Conservation (phyloP, 2,888 invertebrate genomes). For the Platycheirus albimanus region DNA sequence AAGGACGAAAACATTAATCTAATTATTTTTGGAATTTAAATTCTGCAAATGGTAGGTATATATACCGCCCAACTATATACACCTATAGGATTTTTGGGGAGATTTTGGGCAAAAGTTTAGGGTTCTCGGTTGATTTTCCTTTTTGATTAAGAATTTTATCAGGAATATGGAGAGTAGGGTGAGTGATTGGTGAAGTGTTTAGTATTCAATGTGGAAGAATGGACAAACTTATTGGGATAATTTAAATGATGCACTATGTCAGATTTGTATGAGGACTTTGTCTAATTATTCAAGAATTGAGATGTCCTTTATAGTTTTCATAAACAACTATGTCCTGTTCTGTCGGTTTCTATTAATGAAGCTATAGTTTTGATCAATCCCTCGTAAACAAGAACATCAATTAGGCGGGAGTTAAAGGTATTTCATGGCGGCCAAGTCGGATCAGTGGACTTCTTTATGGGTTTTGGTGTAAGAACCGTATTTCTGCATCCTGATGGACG, state of each 20-base stretch:
- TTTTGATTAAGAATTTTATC: constrained; percentile 26
- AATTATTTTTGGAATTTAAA: constrained; percentile 71
- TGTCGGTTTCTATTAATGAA: too few relatives aligned
- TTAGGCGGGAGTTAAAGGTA: too few relatives aligned
- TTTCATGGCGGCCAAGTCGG: too few relatives aligned
- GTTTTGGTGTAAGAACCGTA: too few relatives aligned
- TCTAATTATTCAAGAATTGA: too few relatives aligned
- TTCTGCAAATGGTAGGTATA: constrained; percentile 30
- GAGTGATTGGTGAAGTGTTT: constrained; percentile 20
- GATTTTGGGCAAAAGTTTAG: constrained; percentile 11
- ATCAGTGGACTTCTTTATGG: too few relatives aligned
- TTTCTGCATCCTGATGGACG: too few relatives aligned
- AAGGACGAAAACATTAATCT: constrained; percentile 56
- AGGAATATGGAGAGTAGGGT: neutral
- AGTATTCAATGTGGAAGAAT: constrained; percentile 28
- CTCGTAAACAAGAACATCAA: too few relatives aligned
- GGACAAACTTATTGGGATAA: constrained; percentile 17
- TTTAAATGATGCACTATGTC: constrained; percentile 7
- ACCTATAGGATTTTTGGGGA: neutral
- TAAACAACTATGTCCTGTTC: too few relatives aligned
- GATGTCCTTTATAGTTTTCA: too few relatives aligned
- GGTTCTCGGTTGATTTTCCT: constrained; percentile 25
- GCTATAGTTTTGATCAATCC: too few relatives aligned
- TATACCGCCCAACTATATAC: constrained; percentile 44
- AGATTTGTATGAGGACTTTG: neutral